These are phyloP conservation scores for Polyodon spathula DNA, from an alignment of 2,113 vertebrate genomes.

Conservation along the genomic window DNA sequence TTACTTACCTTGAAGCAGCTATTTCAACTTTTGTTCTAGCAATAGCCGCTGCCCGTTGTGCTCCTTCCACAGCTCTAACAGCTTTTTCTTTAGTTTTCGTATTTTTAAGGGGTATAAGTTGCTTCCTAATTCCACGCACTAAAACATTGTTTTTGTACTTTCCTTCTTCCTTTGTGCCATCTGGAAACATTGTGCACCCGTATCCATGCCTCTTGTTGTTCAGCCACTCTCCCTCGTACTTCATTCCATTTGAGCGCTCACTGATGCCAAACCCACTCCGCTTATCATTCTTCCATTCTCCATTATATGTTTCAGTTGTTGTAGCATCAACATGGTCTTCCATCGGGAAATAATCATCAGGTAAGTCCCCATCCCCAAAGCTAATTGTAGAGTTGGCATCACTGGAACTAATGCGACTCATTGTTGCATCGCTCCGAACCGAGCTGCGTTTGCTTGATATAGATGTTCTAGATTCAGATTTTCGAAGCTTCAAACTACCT, in stretches of 20 bases:
- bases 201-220: conserved; percentile 95
- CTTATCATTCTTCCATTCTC: conserved; percentile 97
- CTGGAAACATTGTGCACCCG: conserved; percentile 92
- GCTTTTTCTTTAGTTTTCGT: conserved; percentile 98
- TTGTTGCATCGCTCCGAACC: conserved; percentile 83
- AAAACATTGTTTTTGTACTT: conserved; percentile 97
- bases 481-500: conserved; percentile 85
- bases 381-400: conserved; percentile 94
- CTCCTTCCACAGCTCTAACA: conserved; percentile 86
- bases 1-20: conserved; percentile 84
- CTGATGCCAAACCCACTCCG: conserved; percentile 92
- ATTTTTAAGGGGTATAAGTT: conserved; percentile 93
- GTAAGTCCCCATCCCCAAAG: conserved; percentile 79
- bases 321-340: conserved; percentile 96
- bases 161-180: conserved; percentile 90
- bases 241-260: conserved; percentile 96
- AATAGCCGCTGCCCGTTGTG: conserved; percentile 82
- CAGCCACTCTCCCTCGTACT: conserved; percentile 94
- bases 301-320: conserved; percentile 92
- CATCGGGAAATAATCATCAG: conserved; percentile 71
- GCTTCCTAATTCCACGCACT: conserved; percentile 94
- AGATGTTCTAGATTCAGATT: conserved; percentile 91
- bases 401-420: conserved; percentile 95
- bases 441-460: conserved; percentile 98
- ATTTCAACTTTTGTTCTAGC: conserved; percentile 97